Percentiles rank a stretch among this genome's conserved stretches.
phyloP scores from a whole-genome alignment of 2,113 vertebrate genomes.

The Rutilus rutilus region DNA sequence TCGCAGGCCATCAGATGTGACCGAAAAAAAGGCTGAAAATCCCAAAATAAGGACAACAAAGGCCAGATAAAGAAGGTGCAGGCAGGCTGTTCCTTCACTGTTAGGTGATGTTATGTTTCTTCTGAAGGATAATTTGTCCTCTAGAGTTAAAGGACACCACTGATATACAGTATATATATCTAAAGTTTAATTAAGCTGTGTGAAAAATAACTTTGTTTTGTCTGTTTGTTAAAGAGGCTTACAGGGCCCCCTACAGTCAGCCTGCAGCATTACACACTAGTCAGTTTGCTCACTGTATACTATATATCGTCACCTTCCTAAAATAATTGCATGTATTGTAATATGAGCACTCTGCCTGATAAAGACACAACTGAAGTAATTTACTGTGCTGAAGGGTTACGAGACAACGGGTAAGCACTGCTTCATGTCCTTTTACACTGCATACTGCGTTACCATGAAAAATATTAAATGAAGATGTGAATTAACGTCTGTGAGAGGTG shows the following conservation, averaged over 20 bases:
- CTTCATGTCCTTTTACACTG: not conserved
- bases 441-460: not conserved
- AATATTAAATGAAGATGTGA: not conserved
- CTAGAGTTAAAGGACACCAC: not conserved
- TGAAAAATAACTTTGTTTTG: no score
- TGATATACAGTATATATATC: not conserved
- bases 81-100: not conserved
- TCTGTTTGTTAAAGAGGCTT: not conserved
- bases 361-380: not conserved
- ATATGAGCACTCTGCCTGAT: not conserved
- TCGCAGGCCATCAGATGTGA: slow-evolving; percentile 60
- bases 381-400: not conserved
- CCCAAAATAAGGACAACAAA: slow-evolving; percentile 8
- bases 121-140: slow-evolving; percentile 14
- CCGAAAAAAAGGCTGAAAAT: slow-evolving; percentile 20
- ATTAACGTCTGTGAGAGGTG: not conserved
- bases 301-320: not conserved
- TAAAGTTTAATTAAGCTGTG: no score
- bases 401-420: not conserved
- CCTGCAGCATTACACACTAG: not conserved
- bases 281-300: not conserved
- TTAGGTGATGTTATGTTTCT: not conserved
- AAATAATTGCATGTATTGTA: not conserved
- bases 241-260: not conserved
- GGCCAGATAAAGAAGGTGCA: slow-evolving; percentile 4